Base-by-base conservation (phyloP, 2,113 vertebrate species). In the Lasiurus cinereus region DNA sequence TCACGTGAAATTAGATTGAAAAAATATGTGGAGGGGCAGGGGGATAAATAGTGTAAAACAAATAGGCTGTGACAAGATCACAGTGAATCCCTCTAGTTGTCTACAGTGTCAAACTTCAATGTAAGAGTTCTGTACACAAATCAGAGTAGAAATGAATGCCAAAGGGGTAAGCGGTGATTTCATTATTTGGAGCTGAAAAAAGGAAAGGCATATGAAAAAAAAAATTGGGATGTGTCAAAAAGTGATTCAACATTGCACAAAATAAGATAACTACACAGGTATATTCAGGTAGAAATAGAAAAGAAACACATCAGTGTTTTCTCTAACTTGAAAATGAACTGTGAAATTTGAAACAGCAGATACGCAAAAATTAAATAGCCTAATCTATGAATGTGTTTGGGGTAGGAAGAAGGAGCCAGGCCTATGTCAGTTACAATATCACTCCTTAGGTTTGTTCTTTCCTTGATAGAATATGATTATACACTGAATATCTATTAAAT, bases 291-390 rank as follows among this genome's bases (percentile, higher is more conserved):
- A 56, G 27, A 85, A 80, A 56, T 36, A 64, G 82, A 50, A 80
- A 88, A 22, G 18, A 69, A 90, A 73, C 5, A 36, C 8, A 56
- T 56, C 21, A 48, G 11, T 91, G 50, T 69, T 48, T 91, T 90
- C 77, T 89, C 50, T 29, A 59, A 83, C 62, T 88, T 90, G 67
- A 85, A 90, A 96, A 93, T 95, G 78, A 96, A 90, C 69, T 96
- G 39, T 93, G 31, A 96, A 96, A 88, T 85, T 92, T 72, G 21
- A 91, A 62, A 79, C 11, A 3, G 27, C 46, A 66, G 67, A 59
- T 90, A 83, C 92, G 8, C 4, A 66, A 96, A 85, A 85, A 54
- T 88, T 70, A 88, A 93, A 27, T 79, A n/a, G 8, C 29, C 29
- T 84, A 56, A 21, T 0, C 4, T 19, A 69, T 76, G 21, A 83